Conservation (phyloP, 1,140 invertebrate species). For the Pseudomyrmex concolor region DNA sequence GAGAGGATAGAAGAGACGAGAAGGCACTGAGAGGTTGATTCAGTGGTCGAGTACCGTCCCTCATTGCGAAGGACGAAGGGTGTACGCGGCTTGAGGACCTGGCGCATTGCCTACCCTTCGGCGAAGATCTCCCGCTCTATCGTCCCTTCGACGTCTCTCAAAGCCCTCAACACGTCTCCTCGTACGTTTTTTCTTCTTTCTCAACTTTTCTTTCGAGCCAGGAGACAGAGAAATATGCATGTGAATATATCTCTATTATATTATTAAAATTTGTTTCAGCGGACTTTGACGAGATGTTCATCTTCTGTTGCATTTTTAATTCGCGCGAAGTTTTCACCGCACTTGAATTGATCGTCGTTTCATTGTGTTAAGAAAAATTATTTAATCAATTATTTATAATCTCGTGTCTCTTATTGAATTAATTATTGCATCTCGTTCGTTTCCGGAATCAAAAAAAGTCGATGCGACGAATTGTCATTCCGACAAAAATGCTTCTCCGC, state of each 20-base stretch:
- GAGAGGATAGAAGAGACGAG: conserved; percentile 54
- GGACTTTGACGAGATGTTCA: conserved; percentile 24
- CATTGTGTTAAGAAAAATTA: not conserved
- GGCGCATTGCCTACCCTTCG: conserved; percentile 57
- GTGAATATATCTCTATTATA: conserved; percentile 21
- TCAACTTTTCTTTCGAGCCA: conserved; percentile 13
- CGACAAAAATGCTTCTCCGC: not conserved
- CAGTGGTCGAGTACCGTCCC: conserved; percentile 79
- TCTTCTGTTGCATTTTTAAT: conserved; percentile 24
- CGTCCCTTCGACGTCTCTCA: conserved; percentile 38
- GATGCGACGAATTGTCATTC: not conserved
- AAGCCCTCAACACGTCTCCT: not conserved
- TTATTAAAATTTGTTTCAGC: conserved; percentile 36
- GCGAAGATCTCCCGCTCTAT: conserved; percentile 19
- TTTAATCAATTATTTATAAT: not conserved
- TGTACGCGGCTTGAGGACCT: conserved; percentile 75
- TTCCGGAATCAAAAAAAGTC: not conserved
- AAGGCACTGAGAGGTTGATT: conserved; percentile 77
- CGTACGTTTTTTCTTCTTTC: not conserved
- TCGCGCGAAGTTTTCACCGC: not conserved
- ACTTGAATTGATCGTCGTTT: not conserved
- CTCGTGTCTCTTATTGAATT: conserved; percentile 18
- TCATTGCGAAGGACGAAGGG: conserved; percentile 74
- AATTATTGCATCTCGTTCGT: not conserved
- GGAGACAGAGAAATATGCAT: no score